Base-by-base conservation (phyloP, 2,888 invertebrate species). In the Ormia ochracea region DNA sequence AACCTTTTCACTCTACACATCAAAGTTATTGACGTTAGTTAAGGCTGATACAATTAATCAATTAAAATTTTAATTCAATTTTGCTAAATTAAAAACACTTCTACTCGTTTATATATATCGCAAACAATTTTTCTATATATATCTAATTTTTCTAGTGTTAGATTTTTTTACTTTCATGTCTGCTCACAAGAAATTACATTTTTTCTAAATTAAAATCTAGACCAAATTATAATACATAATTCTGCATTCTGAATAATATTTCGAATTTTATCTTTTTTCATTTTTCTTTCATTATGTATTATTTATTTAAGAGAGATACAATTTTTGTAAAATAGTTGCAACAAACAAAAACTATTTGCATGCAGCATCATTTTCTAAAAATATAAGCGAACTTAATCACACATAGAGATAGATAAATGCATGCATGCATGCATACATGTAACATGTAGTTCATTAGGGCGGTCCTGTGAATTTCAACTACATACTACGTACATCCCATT, bases 361-460 rank as follows among this genome's bases (percentile, higher is more conserved):
- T 74, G 69, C 26, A 74, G 65, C 78, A 79, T 74, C 69, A 70
- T 74, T 74, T 74, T 69, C 78, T 79, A 79, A 69, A 79, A 79
- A 79, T 74, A 79, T 4, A 12, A 26, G 14, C 33, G n/a, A n/a
- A n/a, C n/a, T n/a, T n/a, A n/a, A n/a, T n/a, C n/a, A n/a, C n/a
- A n/a, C n/a, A n/a, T n/a, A n/a, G n/a, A n/a, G n/a, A n/a, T n/a
- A n/a, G n/a, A n/a, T 45, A 14, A 19, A 70, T 5, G 45, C 1
- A 3, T 1, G 14, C 1, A 4, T 45, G 21, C 12, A 45, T 36
- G 17, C 52, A 31, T 6, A 36, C 12, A 19, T 26, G 2, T 17
- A n/a, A n/a, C n/a, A n/a, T n/a, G n/a, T n/a, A n/a, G n/a, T n/a
- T n/a, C n/a, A n/a, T n/a, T n/a, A n/a, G n/a, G n/a, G n/a, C n/a